Base-by-base conservation (phyloP, 2,888 invertebrate genomes). In the Eudemis profundana region DNA sequence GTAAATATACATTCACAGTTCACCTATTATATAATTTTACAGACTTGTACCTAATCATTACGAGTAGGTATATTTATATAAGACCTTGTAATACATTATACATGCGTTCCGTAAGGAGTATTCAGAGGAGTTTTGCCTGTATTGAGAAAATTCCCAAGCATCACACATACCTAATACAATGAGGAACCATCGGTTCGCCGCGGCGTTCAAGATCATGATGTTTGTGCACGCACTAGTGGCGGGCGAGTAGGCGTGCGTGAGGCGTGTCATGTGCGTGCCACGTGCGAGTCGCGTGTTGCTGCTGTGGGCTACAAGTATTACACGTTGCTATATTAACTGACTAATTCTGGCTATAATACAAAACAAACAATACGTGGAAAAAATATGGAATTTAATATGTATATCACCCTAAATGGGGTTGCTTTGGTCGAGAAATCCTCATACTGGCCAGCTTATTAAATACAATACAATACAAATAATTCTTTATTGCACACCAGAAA, bases 241-340 rank as follows among this genome's bases (percentile, higher is more conserved):
- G 27, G 53, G 12, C 7, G 40, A 44, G 29, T 42, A 56, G 56
- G 44, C 56, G 44, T 29, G 54, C 15, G 23, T 7, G 23, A 14
- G 3, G 7, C n/a, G 10, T 17, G 23, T 33, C 56, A 49, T 72
- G 69, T 63, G 71, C 61, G 19, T 10, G 67, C 4, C 72, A 69
- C 74, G 70, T 70, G 76, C 57, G 33, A 1, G 47, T 10, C 36
- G 33, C 46, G 46, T 54, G 62, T 36, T 7, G 3, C 7, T 8
- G 33, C 23, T 61, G 17, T 40, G 10, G 17, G 27, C 29, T 61
- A 61, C 60, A 42, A 21, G 29, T 47, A 57, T 44, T 44, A 56
- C 56, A 44, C 14, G 40, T 27, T 54, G 17, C 17, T 36, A 7
- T 8, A n/a, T 36, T 47, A 47, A 44, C 44, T 19, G 17, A 44